Conservation (phyloP, 2,113 vertebrate species). For the Eira barbara region DNA sequence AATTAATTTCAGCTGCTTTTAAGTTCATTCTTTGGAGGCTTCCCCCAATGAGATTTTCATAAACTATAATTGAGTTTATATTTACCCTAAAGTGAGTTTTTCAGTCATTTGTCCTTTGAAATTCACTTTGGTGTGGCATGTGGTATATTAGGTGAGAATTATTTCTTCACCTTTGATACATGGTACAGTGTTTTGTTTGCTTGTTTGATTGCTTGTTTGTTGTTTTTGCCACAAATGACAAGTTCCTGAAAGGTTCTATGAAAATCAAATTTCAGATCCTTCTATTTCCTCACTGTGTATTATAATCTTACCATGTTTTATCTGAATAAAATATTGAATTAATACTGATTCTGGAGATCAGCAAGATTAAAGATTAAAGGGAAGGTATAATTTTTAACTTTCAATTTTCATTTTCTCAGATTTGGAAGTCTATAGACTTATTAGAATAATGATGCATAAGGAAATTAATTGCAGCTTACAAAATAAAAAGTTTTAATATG, state of each 20-base stretch:
- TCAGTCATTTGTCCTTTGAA: neutral
- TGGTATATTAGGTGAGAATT: neutral
- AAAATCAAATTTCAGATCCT: neutral
- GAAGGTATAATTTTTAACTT: neutral
- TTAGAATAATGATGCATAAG: neutral
- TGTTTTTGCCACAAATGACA: neutral
- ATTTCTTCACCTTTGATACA: neutral
- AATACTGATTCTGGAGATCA: neutral
- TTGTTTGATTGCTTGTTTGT: neutral
- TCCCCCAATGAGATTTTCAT: neutral
- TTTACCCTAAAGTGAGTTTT: conserved; percentile 22
- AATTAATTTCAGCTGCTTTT: neutral
- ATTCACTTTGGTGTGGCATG: neutral
- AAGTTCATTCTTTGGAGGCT: neutral
- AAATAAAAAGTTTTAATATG: conserved; percentile 16
- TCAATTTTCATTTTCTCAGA: neutral
- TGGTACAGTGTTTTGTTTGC: neutral
- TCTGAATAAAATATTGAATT: conserved; percentile 20
- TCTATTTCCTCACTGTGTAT: neutral
- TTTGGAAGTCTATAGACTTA: neutral
- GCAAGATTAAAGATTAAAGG: neutral
- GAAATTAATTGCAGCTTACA: conserved; percentile 11
- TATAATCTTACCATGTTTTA: neutral
- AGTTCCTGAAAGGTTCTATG: neutral
- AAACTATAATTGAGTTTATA: conserved; percentile 5